phyloP scores from a whole-genome alignment of 1,140 invertebrate species.

The Drosophila lacteicornis region DNA sequence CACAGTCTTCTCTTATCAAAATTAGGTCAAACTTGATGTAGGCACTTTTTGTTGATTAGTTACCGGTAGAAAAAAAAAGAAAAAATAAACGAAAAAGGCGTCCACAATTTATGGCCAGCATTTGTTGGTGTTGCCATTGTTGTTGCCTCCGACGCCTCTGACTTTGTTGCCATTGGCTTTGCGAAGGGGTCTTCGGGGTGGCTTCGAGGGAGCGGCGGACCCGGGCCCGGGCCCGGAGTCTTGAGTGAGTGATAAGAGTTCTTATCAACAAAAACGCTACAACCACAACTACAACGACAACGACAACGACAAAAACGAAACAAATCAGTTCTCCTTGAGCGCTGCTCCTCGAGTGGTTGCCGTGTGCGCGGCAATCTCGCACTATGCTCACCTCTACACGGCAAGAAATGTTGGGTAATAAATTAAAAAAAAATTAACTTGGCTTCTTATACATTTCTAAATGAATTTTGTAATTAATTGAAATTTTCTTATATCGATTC shows the following conservation, averaged over 20 bases:
- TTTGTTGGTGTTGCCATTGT: neutral
- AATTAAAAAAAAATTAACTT: neutral
- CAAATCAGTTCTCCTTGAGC: slow-evolving; percentile 58
- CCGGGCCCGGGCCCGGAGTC: neutral
- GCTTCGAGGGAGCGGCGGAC: neutral
- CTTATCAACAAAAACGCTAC: slow-evolving; percentile 26
- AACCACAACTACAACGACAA: slow-evolving; percentile 14
- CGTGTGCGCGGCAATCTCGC: slow-evolving; percentile 20
- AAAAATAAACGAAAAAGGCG: slow-evolving; percentile 3
- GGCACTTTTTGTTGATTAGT: slow-evolving; percentile 69
- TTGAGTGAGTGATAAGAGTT: slow-evolving; percentile 36
- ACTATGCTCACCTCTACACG: slow-evolving; percentile 17
- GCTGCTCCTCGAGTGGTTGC: slow-evolving; percentile 35
- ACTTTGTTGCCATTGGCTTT: slow-evolving; percentile 19
- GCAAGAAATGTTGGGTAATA: neutral
- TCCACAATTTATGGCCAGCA: slow-evolving; percentile 27
- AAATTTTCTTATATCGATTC: too few species aligned
- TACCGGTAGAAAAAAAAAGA: slow-evolving; percentile 10
- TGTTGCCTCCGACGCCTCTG: neutral
- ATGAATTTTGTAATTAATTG: neutral
- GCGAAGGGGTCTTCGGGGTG: neutral
- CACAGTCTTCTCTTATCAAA: slow-evolving; percentile 69
- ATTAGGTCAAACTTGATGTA: slow-evolving; percentile 72
- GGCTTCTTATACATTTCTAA: neutral
- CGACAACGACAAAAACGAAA: slow-evolving; percentile 31